These are phyloP conservation scores for Podotricha telesiphe DNA, from an alignment of 2,888 invertebrate genomes.

Conservation along the genomic window DNA sequence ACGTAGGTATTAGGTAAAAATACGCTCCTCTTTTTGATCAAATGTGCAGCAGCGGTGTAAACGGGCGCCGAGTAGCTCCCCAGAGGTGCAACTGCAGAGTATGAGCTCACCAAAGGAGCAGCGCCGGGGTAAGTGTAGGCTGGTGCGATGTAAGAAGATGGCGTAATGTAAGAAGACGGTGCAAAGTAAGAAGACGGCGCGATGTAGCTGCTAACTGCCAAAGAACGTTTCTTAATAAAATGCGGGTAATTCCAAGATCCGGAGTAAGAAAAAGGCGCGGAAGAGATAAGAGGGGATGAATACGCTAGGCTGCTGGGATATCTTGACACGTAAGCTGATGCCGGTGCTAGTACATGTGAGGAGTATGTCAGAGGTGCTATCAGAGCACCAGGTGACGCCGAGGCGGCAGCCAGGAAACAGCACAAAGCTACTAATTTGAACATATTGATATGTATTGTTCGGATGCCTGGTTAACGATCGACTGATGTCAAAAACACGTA, in stretches of 20 bases:
- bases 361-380: slow-evolving; percentile 54
- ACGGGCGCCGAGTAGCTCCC: slow-evolving; percentile 42
- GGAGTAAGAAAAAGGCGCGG: slow-evolving; percentile 60
- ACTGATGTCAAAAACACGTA: slow-evolving; percentile 62
- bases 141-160: slow-evolving; percentile 44
- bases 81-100: slow-evolving; percentile 49
- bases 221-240: slow-evolving; percentile 58
- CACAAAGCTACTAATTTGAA: slow-evolving; percentile 83
- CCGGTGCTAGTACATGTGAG: slow-evolving; percentile 54
- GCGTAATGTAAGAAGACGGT: slow-evolving; percentile 39
- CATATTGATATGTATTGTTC: slow-evolving; percentile 68
- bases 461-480: slow-evolving; percentile 59
- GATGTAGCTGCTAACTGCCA: slow-evolving; percentile 48
- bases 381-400: slow-evolving; percentile 64
- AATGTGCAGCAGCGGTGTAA: slow-evolving; percentile 17
- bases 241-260: slow-evolving; percentile 52
- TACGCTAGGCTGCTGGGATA: slow-evolving; percentile 67
- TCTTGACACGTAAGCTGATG: slow-evolving; percentile 60
- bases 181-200: slow-evolving; percentile 50
- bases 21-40: slow-evolving; percentile 70
- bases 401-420: slow-evolving; percentile 82
- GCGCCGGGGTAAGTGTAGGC: slow-evolving; percentile 50
- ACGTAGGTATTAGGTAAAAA: slow-evolving; percentile 46
- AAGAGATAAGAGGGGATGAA: slow-evolving; percentile 62
- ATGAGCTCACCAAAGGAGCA: slow-evolving; percentile 47